Evolutionary conservation across 2,888 invertebrate genomes (phyloP).

Genomic region (Ptychoptera albimana): DNA sequence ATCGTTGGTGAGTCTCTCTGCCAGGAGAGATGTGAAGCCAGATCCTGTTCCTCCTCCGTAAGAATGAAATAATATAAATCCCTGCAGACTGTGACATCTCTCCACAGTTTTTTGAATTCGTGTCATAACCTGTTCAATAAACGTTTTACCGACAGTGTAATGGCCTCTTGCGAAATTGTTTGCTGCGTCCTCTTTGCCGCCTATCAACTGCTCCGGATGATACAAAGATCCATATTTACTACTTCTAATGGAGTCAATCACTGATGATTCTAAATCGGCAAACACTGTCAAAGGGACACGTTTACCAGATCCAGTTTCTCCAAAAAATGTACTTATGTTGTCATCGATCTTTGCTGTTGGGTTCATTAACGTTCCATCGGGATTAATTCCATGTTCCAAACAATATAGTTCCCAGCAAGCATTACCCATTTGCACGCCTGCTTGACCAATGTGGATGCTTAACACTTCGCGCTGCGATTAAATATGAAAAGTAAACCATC

Average conservation of each 20-base stretch:
- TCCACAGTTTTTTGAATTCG: conserved; percentile 53
- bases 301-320: conserved; percentile 70
- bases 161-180: conserved; percentile 81
- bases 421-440: too few relatives aligned
- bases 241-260: conserved; percentile 50
- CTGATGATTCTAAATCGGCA: conserved; percentile 83
- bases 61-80: conserved; percentile 71
- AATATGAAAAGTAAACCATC: too few relatives aligned
- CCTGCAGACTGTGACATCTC: conserved; percentile 55
- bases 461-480: conserved; percentile 66
- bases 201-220: conserved; percentile 74
- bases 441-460: conserved; percentile 72
- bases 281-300: conserved; percentile 74
- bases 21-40: conserved; percentile 73
- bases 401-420: conserved; percentile 75
- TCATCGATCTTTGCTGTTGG: conserved; percentile 29
- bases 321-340: conserved; percentile 58
- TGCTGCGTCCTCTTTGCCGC: conserved; percentile 69
- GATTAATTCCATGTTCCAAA: conserved; percentile 65
- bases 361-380: conserved; percentile 52
- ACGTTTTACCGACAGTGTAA: conserved; percentile 62
- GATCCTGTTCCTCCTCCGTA: conserved; percentile 79
- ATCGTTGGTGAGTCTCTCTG: conserved; percentile 70
- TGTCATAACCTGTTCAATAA: conserved; percentile 50
- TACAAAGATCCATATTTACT: conserved; percentile 53